These are phyloP conservation scores for Carapus acus DNA, from an alignment of 2,797 vertebrate genomes.

Conservation along the genomic window DNA sequence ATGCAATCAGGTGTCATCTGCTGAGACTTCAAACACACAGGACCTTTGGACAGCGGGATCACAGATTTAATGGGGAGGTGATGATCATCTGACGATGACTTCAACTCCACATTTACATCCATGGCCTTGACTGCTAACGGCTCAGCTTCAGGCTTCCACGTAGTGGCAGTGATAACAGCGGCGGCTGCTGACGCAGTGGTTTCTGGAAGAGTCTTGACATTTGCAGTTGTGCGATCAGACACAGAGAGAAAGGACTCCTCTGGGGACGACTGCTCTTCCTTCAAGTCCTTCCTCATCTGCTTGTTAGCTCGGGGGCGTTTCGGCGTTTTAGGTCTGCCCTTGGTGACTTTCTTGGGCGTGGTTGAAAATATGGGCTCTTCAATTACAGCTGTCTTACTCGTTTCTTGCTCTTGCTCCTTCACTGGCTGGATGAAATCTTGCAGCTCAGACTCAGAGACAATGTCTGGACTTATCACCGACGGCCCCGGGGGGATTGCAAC, in stretches of 20 bases:
- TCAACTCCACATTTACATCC: constrained; percentile 47
- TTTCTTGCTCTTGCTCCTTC: constrained; percentile 72
- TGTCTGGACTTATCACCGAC: constrained; percentile 68
- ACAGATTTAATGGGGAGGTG: constrained; percentile 57
- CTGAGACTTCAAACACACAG: constrained; percentile 57
- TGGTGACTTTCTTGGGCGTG: constrained; percentile 73
- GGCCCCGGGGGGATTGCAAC: constrained; percentile 64
- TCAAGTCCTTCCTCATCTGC: constrained; percentile 75
- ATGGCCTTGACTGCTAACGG: constrained; percentile 38
- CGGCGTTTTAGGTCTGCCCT: constrained; percentile 76
- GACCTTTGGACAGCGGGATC: constrained; percentile 59
- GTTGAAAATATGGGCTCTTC: constrained; percentile 61
- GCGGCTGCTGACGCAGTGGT: constrained; percentile 42
- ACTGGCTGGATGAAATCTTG: constrained; percentile 56
- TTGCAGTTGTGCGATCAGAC: constrained; percentile 45
- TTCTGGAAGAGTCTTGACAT: constrained; percentile 49
- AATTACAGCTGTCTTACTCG: constrained; percentile 56
- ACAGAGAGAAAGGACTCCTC: constrained; percentile 58
- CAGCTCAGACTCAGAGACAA: constrained; percentile 64
- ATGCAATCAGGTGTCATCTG: constrained; percentile 59
- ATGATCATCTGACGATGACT: constrained; percentile 59
- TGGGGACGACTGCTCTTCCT: constrained; percentile 57
- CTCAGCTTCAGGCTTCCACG: constrained; percentile 64
- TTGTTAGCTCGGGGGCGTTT: constrained; percentile 77
- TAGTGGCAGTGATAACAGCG: constrained; percentile 66